phyloP scores from a whole-genome alignment of 1,140 invertebrate genomes.

The Pissodes strobi region DNA sequence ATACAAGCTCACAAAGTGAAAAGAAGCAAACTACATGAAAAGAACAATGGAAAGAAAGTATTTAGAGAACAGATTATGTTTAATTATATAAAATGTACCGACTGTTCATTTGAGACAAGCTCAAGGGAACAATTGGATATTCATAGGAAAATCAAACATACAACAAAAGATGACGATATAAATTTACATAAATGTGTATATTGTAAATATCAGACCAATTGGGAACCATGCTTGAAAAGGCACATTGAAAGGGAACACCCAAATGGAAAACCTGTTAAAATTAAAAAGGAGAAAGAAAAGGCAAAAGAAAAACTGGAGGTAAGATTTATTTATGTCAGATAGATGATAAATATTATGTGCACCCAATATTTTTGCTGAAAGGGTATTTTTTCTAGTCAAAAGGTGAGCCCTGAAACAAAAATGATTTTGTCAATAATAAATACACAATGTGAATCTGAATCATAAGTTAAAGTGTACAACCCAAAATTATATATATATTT shows the following conservation, averaged over 20 bases:
- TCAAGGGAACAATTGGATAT: conserved; percentile 20
- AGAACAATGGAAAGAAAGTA: neutral
- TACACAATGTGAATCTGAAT: too few relatives aligned
- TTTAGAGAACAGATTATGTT: neutral
- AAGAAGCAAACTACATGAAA: neutral
- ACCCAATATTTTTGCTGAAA: too few relatives aligned
- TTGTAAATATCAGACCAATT: conserved; percentile 33
- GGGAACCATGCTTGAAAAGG: conserved; percentile 33
- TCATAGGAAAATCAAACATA: conserved; percentile 28
- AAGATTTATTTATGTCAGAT: neutral
- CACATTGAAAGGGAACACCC: conserved; percentile 27
- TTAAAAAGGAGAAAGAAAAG: conserved; percentile 18
- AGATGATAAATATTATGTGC: too few relatives aligned
- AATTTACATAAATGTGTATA: conserved; percentile 23
- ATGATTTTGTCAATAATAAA: too few relatives aligned
- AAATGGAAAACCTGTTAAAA: neutral
- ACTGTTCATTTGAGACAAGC: conserved; percentile 15
- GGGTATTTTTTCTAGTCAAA: too few relatives aligned
- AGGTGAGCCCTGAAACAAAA: too few relatives aligned
- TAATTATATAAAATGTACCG: conserved; percentile 16
- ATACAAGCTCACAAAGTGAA: conserved; percentile 11
- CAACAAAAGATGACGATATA: neutral
- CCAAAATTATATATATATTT: too few relatives aligned
- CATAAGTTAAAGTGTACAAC: too few relatives aligned
- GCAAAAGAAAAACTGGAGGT: neutral